phyloP scores from a whole-genome alignment of 2,797 vertebrate genomes.

The Pseudochaenichthys georgianus region DNA sequence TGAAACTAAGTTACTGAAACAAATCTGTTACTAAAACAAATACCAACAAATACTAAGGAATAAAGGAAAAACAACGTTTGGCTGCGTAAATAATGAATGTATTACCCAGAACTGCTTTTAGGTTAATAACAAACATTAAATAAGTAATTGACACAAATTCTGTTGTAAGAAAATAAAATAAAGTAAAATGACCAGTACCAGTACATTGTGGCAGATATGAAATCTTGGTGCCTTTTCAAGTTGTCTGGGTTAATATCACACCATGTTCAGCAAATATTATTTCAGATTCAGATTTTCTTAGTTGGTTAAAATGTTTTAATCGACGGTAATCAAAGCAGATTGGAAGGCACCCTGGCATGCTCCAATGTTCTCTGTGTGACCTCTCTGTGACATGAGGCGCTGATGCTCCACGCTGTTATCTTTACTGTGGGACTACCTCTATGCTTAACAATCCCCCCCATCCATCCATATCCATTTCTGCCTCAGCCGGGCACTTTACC shows the following conservation, averaged over 20 bases:
- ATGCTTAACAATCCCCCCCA: conserved; percentile 69
- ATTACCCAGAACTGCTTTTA: too few species aligned
- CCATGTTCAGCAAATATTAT: conserved; percentile 20
- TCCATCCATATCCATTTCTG: conserved; percentile 76
- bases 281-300: conserved; percentile 29
- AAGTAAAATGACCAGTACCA: too few species aligned
- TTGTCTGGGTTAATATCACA: conserved; percentile 21
- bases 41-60: too few species aligned
- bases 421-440: conserved; percentile 44
- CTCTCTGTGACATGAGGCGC: too few species aligned
- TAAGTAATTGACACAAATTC: too few species aligned
- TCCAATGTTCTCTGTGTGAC: not conserved
- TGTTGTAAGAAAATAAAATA: too few species aligned
- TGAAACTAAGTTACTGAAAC: too few species aligned
- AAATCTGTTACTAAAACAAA: too few species aligned
- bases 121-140: too few species aligned
- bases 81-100: too few species aligned
- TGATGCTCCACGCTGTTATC: too few species aligned
- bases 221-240: not conserved
- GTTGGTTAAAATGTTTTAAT: conserved; percentile 31
- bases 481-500: conserved; percentile 78
- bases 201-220: not conserved
- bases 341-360: not conserved
- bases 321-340: conserved; percentile 29
- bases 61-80: too few species aligned